A percentile compares a stretch with the other conserved stretches of the same genome.
These are phyloP conservation scores for Etheostoma perlongum DNA, from an alignment of 2,797 vertebrate species.

Conservation along the genomic window DNA sequence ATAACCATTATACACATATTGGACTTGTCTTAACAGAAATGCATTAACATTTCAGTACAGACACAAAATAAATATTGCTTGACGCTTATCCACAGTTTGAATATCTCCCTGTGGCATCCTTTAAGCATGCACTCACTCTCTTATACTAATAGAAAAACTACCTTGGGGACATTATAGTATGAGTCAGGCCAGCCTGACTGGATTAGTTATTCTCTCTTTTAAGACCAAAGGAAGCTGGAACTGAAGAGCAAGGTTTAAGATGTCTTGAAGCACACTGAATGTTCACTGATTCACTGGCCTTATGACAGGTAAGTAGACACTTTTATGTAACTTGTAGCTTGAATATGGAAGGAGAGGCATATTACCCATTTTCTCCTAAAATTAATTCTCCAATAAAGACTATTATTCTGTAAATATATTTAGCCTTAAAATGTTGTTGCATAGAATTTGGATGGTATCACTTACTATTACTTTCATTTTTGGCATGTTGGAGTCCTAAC, in stretches of 20 bases:
- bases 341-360: neutral
- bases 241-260: neutral
- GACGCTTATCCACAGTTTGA: neutral
- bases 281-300: neutral
- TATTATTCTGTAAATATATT: neutral
- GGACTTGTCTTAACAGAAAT: neutral
- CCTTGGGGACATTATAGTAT: neutral
- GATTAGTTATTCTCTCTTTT: neutral
- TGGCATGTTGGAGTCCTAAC: neutral
- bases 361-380: neutral
- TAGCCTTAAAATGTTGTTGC: neutral
- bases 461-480: neutral
- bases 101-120: neutral
- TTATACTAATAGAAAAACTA: neutral
- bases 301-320: neutral
- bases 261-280: neutral
- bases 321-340: neutral
- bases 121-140: neutral
- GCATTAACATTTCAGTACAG: neutral
- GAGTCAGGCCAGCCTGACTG: slow-evolving; percentile 13
- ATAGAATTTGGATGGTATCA: neutral
- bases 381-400: neutral
- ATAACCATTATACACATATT: neutral
- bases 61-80: neutral
- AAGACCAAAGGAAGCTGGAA: neutral